Percentiles rank a stretch among this genome's conserved stretches.
Evolutionary conservation across 2,888 invertebrate genomes (phyloP).

Genomic region (Aleiodes leptofemur): DNA sequence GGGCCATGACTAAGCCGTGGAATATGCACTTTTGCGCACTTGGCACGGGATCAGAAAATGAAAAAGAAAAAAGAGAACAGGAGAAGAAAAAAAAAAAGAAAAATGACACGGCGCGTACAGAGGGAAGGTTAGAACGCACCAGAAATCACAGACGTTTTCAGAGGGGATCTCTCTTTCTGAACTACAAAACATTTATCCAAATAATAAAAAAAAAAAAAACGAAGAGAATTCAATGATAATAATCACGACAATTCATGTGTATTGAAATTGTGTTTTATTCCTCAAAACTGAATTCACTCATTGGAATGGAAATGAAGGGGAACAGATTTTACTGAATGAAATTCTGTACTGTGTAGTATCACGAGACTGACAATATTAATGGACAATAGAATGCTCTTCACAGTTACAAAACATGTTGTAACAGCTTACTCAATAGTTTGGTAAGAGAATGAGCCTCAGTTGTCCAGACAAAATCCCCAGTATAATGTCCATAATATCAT

Average conservation of each 20-base stretch:
- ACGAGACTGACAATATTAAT: conserved; percentile 4
- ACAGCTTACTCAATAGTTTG: conserved; percentile 39
- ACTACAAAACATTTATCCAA: conserved; percentile 3
- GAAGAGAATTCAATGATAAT: background rate
- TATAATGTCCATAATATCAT: conserved; percentile 29
- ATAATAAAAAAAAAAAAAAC: background rate
- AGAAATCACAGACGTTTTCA: conserved; percentile 35
- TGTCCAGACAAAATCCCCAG: conserved; percentile 35
- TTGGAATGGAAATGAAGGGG: background rate
- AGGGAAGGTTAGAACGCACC: conserved; percentile 24
- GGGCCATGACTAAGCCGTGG: conserved; percentile 54
- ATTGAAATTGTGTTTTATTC: too few species aligned
- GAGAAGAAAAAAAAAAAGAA: conserved; percentile 21
- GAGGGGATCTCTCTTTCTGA: background rate
- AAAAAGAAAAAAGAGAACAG: conserved; percentile 47
- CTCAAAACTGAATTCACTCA: background rate
- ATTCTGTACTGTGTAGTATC: conserved; percentile 14
- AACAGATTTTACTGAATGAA: conserved; percentile 18
- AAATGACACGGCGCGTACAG: conserved; percentile 36
- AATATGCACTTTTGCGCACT: conserved; percentile 67
- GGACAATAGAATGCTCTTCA: conserved; percentile 15
- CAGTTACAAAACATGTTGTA: conserved; percentile 22
- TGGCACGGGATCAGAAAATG: conserved; percentile 67
- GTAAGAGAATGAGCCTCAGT: conserved; percentile 37
- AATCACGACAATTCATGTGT: too few species aligned